A percentile compares a stretch with the other conserved stretches of the same genome.
Conservation (phyloP, 2,888 invertebrate species). For the Gastracanthus pulcherrimus region DNA sequence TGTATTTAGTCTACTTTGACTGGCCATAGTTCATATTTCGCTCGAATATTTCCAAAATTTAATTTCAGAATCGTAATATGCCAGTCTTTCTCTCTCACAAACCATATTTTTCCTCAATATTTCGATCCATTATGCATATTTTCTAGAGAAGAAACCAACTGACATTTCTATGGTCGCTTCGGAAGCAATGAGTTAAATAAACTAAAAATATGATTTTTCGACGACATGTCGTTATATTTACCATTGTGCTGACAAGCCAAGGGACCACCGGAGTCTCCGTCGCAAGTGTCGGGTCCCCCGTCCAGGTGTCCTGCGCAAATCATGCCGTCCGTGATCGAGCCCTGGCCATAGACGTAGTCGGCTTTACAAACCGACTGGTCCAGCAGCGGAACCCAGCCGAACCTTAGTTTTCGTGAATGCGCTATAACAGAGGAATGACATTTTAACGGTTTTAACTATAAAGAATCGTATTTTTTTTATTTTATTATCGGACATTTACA, state of each 20-base stretch:
- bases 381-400: conserved; percentile 81
- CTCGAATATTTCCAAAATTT: too few species aligned
- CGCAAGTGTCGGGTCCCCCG: conserved; percentile 88
- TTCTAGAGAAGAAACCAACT: too few species aligned
- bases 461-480: not conserved
- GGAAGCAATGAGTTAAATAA: too few species aligned
- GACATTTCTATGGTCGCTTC: too few species aligned
- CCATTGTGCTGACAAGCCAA: conserved; percentile 84
- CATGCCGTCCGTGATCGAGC: conserved; percentile 84
- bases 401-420: conserved; percentile 60
- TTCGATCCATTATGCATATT: too few species aligned
- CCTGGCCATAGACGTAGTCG: conserved; percentile 83
- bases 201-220: too few species aligned
- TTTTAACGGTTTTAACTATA: not conserved
- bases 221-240: conserved; percentile 72
- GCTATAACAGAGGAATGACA: conserved; percentile 51
- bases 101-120: too few species aligned
- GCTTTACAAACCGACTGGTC: conserved; percentile 82
- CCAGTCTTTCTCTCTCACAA: too few species aligned
- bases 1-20: too few species aligned
- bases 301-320: conserved; percentile 88
- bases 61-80: too few species aligned
- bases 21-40: too few species aligned
- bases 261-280: conserved; percentile 93
- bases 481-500: too few species aligned